These are phyloP conservation scores for Uloborus diversus DNA, from an alignment of 1,140 invertebrate species.

Conservation along the genomic window DNA sequence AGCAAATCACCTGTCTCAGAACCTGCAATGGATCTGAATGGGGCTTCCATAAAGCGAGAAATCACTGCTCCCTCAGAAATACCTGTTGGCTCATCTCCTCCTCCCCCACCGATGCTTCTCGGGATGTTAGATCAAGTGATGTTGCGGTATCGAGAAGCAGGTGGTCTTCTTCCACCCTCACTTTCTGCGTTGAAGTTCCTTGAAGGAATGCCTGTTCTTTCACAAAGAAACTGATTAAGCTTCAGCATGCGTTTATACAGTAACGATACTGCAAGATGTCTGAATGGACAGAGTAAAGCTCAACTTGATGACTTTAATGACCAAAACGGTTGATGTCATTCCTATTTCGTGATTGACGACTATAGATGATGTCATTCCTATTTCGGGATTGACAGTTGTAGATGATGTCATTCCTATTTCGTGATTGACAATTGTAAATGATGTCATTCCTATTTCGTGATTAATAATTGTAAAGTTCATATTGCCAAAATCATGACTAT, in stretches of 20 bases:
- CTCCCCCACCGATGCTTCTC: constrained; percentile 39
- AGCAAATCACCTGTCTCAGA: constrained; percentile 1
- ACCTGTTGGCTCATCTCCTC: neutral
- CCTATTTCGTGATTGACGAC: too few species aligned
- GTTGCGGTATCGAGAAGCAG: constrained; percentile 39
- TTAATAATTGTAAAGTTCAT: too few species aligned
- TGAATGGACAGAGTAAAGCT: neutral
- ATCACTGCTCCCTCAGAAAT: neutral
- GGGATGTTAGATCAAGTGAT: constrained; percentile 53
- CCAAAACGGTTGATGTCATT: neutral
- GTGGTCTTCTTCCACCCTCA: constrained; percentile 27
- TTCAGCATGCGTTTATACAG: too few species aligned
- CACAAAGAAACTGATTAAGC: constrained; percentile 37
- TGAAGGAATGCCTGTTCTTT: constrained; percentile 37
- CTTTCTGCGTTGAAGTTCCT: constrained; percentile 40
- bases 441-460: too few species aligned
- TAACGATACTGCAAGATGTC: too few species aligned
- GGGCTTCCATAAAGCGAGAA: constrained; percentile 17
- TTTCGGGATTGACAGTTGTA: too few species aligned
- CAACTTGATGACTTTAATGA: neutral
- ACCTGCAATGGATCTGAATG: constrained; percentile 1
- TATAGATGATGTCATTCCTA: too few species aligned
- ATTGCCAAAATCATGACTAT: too few species aligned
- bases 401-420: too few species aligned
- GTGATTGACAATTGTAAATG: too few species aligned